phyloP scores from a whole-genome alignment of 2,888 invertebrate species.

The Caenorhabditis sp. region DNA sequence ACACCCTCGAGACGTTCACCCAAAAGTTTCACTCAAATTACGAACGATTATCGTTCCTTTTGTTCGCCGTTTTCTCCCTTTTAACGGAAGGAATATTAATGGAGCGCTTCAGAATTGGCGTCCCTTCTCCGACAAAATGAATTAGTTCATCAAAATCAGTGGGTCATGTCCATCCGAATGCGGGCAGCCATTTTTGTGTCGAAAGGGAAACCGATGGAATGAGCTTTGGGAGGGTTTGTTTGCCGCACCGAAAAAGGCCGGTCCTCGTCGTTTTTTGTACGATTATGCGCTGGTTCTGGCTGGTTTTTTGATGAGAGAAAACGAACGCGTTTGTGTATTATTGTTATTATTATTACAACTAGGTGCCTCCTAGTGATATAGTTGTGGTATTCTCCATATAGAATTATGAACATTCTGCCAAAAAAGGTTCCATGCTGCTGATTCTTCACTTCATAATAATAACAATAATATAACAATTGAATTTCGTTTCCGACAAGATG shows the following conservation, averaged over 20 bases:
- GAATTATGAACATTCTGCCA: too few relatives aligned
- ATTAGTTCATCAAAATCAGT: conserved; percentile 13
- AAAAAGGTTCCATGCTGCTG: too few relatives aligned
- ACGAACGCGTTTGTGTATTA: too few relatives aligned
- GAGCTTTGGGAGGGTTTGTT: conserved; percentile 24
- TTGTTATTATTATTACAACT: too few relatives aligned
- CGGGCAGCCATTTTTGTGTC: conserved; percentile 22
- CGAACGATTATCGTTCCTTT: conserved; percentile 22
- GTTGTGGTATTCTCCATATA: too few relatives aligned
- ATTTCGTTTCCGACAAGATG: conserved; percentile 25
- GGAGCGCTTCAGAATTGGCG: conserved; percentile 20
- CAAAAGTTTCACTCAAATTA: conserved; percentile 27
- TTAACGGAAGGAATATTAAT: conserved; percentile 37
- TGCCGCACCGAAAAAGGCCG: conserved; percentile 6
- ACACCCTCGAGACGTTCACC: conserved; percentile 4
- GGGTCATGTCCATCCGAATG: conserved; percentile 15
- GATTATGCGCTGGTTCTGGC: conserved; percentile 23
- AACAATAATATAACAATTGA: conserved; percentile 10
- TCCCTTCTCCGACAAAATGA: not conserved
- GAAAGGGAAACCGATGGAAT: conserved; percentile 25
- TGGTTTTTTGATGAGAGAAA: conserved; percentile 10
- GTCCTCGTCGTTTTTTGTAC: conserved; percentile 15
- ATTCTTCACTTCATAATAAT: too few relatives aligned
- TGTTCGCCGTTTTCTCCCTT: conserved; percentile 9
- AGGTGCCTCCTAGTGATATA: too few relatives aligned